phyloP scores from a whole-genome alignment of 2,888 invertebrate genomes.

The Dilophus febrilis region DNA sequence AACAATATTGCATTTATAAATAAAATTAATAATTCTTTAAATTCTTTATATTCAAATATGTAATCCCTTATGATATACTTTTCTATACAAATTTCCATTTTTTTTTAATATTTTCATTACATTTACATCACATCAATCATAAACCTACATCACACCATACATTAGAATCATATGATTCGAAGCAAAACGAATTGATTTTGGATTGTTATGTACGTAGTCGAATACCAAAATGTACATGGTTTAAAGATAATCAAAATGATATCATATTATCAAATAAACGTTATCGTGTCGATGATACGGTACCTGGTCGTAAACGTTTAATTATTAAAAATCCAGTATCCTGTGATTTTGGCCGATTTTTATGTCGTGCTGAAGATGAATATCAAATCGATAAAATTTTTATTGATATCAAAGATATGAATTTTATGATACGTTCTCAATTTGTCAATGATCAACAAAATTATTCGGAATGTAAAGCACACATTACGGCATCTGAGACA shows the following conservation, averaged over 20 bases:
- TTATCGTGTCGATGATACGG: constrained; percentile 45
- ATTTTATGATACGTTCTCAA: not conserved
- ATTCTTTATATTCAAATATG: no score
- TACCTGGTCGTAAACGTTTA: constrained; percentile 54
- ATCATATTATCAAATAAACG: constrained; percentile 42
- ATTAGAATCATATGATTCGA: constrained; percentile 47
- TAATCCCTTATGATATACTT: no score
- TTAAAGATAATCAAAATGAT: constrained; percentile 44
- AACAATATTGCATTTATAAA: no score
- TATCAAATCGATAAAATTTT: constrained; percentile 57
- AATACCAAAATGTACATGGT: constrained; percentile 37
- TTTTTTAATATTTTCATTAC: constrained; percentile 2
- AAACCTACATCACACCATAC: no score
- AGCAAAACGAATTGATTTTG: constrained; percentile 29
- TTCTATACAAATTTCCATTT: no score
- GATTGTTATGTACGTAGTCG: constrained; percentile 35
- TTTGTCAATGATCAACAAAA: not conserved
- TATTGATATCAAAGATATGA: constrained; percentile 40
- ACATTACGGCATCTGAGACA: not conserved
- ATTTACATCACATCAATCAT: no score
- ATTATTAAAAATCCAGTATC: constrained; percentile 46
- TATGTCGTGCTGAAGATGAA: constrained; percentile 56
- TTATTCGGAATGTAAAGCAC: not conserved
- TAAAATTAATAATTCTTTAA: no score
- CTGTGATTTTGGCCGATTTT: constrained; percentile 58